Evolutionary conservation across 1,140 invertebrate species (phyloP).

Genomic region (Drosophila asahinai): DNA sequence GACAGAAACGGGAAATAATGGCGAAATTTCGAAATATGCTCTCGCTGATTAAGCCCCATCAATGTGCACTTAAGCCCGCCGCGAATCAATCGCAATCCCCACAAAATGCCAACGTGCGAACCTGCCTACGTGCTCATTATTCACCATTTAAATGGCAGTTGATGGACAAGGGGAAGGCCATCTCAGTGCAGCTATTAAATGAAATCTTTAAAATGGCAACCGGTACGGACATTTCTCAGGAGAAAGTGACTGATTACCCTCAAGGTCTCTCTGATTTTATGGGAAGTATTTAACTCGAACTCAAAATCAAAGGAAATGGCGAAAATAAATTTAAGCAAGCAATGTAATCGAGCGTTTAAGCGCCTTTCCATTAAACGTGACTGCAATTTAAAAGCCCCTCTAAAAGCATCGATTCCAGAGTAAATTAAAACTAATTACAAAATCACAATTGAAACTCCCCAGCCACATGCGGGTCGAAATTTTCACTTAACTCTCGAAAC

Average conservation of each 20-base stretch:
- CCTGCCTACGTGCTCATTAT: conserved; percentile 60
- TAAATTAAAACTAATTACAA: conserved; percentile 46
- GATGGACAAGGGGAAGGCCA: conserved; percentile 11
- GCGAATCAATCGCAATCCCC: conserved; percentile 31
- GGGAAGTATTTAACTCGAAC: neutral
- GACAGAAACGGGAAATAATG: conserved; percentile 48
- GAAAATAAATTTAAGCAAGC: neutral
- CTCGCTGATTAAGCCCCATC: conserved; percentile 68
- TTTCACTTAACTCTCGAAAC: conserved; percentile 22
- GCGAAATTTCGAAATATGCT: conserved; percentile 57
- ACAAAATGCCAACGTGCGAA: conserved; percentile 55
- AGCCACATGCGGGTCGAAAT: conserved; percentile 25
- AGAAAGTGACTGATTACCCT: conserved; percentile 21
- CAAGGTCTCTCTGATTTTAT: conserved; percentile 5
- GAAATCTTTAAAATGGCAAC: conserved; percentile 7
- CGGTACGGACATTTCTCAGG: neutral
- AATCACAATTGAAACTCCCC: conserved; percentile 50
- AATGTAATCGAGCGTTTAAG: neutral
- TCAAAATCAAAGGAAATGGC: neutral
- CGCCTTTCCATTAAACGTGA: neutral
- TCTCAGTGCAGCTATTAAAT: conserved; percentile 24
- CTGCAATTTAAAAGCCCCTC: neutral
- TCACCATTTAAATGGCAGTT: conserved; percentile 66
- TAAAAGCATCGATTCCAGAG: conserved; percentile 10
- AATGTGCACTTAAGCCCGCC: conserved; percentile 60